Conservation (phyloP, 2,797 vertebrate genomes). For the Tapirus indicus region DNA sequence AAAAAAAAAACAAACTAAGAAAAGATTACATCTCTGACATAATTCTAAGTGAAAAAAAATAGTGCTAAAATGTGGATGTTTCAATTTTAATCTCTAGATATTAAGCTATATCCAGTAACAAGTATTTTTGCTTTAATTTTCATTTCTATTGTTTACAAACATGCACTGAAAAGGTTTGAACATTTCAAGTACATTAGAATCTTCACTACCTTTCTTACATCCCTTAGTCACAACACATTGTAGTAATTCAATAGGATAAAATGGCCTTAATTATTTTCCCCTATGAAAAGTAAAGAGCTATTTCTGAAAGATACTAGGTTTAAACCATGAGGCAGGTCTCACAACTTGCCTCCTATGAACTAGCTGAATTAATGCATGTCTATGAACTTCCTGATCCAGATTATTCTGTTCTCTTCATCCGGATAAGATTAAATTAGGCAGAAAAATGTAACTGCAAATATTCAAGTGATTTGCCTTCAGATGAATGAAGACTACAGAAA, state of each 20-base stretch:
- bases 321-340: slow-evolving; percentile 4
- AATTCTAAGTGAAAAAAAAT: slow-evolving; percentile 44
- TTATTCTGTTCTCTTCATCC: slow-evolving; percentile 33
- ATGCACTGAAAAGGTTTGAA: not conserved
- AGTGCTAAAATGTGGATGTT: not conserved
- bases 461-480: slow-evolving; percentile 61
- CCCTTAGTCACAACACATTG: not conserved
- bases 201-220: not conserved
- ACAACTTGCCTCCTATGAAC: not conserved
- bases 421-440: slow-evolving; percentile 51
- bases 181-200: slow-evolving; percentile 29
- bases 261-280: not conserved
- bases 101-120: not conserved
- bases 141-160: slow-evolving; percentile 16
- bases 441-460: slow-evolving; percentile 65
- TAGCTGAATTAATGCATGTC: not conserved
- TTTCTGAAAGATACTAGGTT: slow-evolving; percentile 40
- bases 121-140: slow-evolving; percentile 5
- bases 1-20: not conserved
- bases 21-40: not conserved
- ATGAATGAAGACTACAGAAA: slow-evolving; percentile 61
- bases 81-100: not conserved
- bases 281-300: slow-evolving; percentile 38
- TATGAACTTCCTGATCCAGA: slow-evolving; percentile 8
- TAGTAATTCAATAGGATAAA: not conserved